Conservation (phyloP, 2,888 invertebrate genomes). For the Ectropis crepuscularia region DNA sequence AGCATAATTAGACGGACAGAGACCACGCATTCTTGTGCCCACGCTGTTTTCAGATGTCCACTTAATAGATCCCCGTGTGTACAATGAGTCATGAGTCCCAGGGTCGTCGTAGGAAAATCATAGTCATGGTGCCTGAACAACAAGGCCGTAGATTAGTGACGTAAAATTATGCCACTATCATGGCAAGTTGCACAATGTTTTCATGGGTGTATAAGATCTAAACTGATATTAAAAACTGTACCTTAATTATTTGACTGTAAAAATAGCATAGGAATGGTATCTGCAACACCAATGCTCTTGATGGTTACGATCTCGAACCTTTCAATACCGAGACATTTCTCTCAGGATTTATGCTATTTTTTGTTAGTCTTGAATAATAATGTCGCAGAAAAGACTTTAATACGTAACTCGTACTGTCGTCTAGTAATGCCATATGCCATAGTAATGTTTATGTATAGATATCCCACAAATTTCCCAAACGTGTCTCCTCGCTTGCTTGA, state of each 20-base stretch:
- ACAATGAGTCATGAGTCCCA: slow-evolving; percentile 41
- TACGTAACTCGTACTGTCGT: too few relatives aligned
- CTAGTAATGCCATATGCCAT: too few relatives aligned
- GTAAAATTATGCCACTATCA: slow-evolving; percentile 1
- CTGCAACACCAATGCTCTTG: too few relatives aligned
- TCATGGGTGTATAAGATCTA: neutral
- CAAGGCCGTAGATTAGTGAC: slow-evolving; percentile 44
- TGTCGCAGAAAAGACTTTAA: too few relatives aligned
- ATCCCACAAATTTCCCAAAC: too few relatives aligned
- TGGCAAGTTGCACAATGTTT: neutral
- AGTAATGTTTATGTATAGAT: too few relatives aligned
- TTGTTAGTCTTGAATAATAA: too few relatives aligned
- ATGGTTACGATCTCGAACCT: too few relatives aligned
- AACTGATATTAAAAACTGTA: neutral
- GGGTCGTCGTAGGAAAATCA: slow-evolving; percentile 50
- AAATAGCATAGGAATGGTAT: too few relatives aligned
- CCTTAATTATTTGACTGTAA: neutral
- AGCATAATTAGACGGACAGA: slow-evolving; percentile 15
- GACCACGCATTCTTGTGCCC: slow-evolving; percentile 31
- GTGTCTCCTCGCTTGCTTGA: too few relatives aligned
- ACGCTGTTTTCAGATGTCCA: slow-evolving; percentile 22
- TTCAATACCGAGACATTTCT: too few relatives aligned
- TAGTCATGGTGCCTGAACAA: slow-evolving; percentile 54
- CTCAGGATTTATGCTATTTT: too few relatives aligned
- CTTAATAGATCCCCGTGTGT: neutral